phyloP scores from a whole-genome alignment of 2,888 invertebrate species.

The Dione vanillae region DNA sequence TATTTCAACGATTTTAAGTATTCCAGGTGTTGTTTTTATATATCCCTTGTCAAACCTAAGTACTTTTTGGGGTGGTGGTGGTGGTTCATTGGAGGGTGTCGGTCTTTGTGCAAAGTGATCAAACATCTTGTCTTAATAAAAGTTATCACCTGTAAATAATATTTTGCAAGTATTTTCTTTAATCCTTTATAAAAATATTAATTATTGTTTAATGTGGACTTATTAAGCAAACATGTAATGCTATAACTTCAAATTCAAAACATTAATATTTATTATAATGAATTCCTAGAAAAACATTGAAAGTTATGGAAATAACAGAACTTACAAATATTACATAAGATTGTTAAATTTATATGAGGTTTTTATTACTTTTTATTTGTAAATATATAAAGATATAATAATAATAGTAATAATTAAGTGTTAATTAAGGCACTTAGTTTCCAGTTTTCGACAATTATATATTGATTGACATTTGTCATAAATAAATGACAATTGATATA shows the following conservation, averaged over 20 bases:
- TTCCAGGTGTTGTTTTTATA: slow-evolving; percentile 88
- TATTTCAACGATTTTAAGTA: slow-evolving; percentile 89
- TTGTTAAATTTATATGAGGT: neutral
- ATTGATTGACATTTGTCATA: neutral
- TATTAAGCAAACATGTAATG: neutral
- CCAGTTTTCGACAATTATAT: neutral
- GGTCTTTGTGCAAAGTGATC: slow-evolving; percentile 62
- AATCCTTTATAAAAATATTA: neutral
- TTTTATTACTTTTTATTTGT: neutral
- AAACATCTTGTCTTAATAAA: slow-evolving; percentile 57
- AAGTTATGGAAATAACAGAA: neutral
- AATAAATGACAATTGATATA: neutral
- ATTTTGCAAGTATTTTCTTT: neutral
- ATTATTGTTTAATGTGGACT: neutral
- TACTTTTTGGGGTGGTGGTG: slow-evolving; percentile 85
- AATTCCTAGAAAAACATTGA: neutral
- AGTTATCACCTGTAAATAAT: slow-evolving; percentile 27
- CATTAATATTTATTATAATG: neutral
- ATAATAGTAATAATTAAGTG: neutral
- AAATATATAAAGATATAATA: neutral
- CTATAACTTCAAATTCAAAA: neutral
- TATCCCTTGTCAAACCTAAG: slow-evolving; percentile 90
- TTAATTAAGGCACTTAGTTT: slow-evolving; percentile 9
- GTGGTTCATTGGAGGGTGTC: slow-evolving; percentile 51
- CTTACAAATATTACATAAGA: neutral